Evolutionary conservation across 2,888 invertebrate genomes (phyloP), one percentile per base, ranked within the genome.

Genomic region (Gibbula magus): DNA sequence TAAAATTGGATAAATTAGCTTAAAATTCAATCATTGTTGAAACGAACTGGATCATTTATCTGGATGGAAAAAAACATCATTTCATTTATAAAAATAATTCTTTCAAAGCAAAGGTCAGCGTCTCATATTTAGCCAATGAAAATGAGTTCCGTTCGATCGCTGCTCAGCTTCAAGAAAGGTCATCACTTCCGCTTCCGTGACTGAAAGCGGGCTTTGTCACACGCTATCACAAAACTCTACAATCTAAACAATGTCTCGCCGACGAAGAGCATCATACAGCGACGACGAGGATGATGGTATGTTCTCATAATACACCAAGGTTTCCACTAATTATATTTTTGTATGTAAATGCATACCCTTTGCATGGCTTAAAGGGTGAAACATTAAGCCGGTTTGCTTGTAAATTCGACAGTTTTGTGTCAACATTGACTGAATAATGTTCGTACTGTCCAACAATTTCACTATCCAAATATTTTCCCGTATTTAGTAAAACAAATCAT

Each of bases 211-310:
- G 20, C 35, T 70, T n/a, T 70, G 29, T 35, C 70, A 32, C 35
- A 35, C 70, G 20, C 20, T 29, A 35, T 70, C 35, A 10, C 35
- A 32, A 66, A 66, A 32, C 39, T 20, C n/a, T 32, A 32, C 32
- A 39, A 32, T 18, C 20, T n/a, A 70, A 35, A 32, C 4, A 70
- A 86, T 88, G 86, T 88, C 89, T 20, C 83, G 89, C 81, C 82
- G 90, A 77, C 85, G 88, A 79, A 84, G 87, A 18, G 88, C 88
- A 67, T 89, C 88, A 3, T 86, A 87, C 75, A 89, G 89, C 80
- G 91, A 91, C 61, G 91, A 91, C 39, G 90, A 91, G 79, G 89
- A 89, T 79, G 88, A 88, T 88, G 77, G 67, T 77, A 16, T 45
- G 66, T 77, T 39, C 10, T 8, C 45, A 45, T 1, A 45, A 1